Evolutionary conservation across 2,888 invertebrate species (phyloP).

Genomic region (Sinhomidia bicolor): DNA sequence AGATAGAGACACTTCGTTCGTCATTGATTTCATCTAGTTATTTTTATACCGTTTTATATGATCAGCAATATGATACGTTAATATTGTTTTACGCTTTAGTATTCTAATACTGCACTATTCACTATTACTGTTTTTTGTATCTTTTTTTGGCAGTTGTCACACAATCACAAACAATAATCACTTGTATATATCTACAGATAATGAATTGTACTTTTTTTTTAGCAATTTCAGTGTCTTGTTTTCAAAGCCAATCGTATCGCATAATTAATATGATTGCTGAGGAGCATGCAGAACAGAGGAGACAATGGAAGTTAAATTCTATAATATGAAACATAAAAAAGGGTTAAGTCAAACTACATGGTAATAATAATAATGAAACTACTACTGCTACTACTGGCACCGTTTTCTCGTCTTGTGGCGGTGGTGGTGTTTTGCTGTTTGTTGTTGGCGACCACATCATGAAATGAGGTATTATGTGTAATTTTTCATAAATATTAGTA

Average conservation of each 20-base stretch:
- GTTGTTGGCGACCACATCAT: constrained; percentile 45
- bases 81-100: too few relatives aligned
- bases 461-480: constrained; percentile 61
- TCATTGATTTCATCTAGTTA: constrained; percentile 5
- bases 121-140: neutral
- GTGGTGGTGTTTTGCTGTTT: too few relatives aligned
- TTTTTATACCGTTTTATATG: too few relatives aligned
- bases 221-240: too few relatives aligned
- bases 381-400: constrained; percentile 25
- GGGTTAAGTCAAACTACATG: neutral
- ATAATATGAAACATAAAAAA: neutral
- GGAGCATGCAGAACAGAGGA: neutral
- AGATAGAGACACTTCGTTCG: constrained; percentile 60
- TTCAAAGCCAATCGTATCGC: too few relatives aligned
- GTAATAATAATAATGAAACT: constrained; percentile 1
- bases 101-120: neutral
- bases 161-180: neutral
- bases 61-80: too few relatives aligned
- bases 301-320: neutral
- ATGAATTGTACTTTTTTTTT: too few relatives aligned
- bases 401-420: constrained; percentile 20
- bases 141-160: neutral
- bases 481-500: constrained; percentile 60
- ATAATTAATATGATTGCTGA: neutral
- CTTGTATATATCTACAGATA: too few relatives aligned